Percentiles rank a stretch among this genome's conserved stretches.
phyloP scores from a whole-genome alignment of 2,113 vertebrate species.

The Callipepla squamata region DNA sequence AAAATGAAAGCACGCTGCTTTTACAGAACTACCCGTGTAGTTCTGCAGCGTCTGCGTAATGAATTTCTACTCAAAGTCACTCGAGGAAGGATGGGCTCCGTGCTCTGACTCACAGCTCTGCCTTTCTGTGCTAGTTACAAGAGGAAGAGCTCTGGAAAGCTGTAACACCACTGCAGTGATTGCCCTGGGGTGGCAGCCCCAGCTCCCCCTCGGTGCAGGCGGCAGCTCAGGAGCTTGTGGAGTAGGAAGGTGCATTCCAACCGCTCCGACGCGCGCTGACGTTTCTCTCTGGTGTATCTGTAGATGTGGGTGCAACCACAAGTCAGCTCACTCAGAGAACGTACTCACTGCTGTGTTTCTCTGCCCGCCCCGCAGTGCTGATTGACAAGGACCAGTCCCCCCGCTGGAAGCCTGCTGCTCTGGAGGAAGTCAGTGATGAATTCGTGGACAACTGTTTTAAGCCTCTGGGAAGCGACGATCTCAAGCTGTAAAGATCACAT shows the following conservation, averaged over 20 bases:
- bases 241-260: background rate
- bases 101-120: background rate
- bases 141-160: background rate
- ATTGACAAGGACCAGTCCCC: slow-evolving; percentile 92
- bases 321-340: background rate
- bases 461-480: slow-evolving; percentile 85
- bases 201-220: background rate
- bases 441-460: slow-evolving; percentile 84
- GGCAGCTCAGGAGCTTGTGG: background rate
- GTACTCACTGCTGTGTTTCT: slow-evolving; percentile 1
- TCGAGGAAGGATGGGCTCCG: background rate
- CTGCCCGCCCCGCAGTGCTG: slow-evolving; percentile 80
- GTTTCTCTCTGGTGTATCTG: background rate
- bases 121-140: background rate
- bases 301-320: background rate
- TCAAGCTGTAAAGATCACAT: slow-evolving; percentile 78
- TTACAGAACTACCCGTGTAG: background rate
- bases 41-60: background rate
- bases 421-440: slow-evolving; percentile 86
- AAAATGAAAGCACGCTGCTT: background rate
- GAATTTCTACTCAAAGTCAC: background rate
- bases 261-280: background rate
- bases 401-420: slow-evolving; percentile 86
- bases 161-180: background rate
- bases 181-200: background rate